A percentile compares a stretch with the other conserved stretches of the same genome.
phyloP scores from a whole-genome alignment of 2,888 invertebrate genomes.

The Troides aeacus region DNA sequence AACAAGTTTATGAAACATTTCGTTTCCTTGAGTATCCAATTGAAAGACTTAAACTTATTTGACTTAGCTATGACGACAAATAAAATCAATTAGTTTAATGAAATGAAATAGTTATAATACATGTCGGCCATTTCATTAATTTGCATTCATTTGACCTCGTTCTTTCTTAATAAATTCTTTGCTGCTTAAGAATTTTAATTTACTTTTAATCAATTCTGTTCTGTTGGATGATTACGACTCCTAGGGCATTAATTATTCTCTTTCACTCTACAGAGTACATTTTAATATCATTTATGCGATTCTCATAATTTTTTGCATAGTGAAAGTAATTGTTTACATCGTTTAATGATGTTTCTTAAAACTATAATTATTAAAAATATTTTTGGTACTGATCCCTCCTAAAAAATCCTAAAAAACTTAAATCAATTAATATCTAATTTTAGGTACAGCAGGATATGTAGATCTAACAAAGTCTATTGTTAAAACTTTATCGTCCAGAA shows the following conservation, averaged over 20 bases:
- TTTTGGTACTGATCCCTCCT: no score
- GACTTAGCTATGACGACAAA: no score
- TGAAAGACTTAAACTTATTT: no score
- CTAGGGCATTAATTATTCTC: conserved; percentile 24
- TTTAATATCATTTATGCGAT: conserved; percentile 24
- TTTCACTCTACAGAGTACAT: conserved; percentile 21
- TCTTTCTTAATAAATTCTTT: conserved; percentile 26
- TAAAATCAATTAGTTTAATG: background rate
- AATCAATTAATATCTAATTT: no score
- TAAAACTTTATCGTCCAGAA: no score
- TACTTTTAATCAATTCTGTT: conserved; percentile 29
- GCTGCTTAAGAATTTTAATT: conserved; percentile 28
- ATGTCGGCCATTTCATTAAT: conserved; percentile 16
- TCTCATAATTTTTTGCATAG: conserved; percentile 9
- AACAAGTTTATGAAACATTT: no score
- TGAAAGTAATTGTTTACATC: background rate
- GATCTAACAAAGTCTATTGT: no score
- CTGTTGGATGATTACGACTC: conserved; percentile 25
- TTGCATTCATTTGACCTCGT: conserved; percentile 24
- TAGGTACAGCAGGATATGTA: no score
- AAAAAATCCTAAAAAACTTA: no score
- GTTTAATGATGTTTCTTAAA: background rate
- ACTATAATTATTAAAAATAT: no score
- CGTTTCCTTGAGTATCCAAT: no score
- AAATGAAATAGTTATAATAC: background rate